Conservation (phyloP, 2,888 invertebrate genomes). For the Sisyra nigra region DNA sequence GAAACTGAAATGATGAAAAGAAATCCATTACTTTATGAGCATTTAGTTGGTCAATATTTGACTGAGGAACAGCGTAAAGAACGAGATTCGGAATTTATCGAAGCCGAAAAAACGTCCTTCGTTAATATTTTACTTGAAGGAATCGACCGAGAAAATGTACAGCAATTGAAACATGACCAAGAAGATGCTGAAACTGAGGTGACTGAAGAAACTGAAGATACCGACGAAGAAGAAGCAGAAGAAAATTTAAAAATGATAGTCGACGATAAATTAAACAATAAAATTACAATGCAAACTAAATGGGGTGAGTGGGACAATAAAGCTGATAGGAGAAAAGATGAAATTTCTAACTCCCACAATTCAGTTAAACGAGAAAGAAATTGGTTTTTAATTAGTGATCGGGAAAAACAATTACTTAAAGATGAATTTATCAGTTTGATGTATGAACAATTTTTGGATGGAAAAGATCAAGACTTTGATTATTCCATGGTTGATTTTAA, state of each 20-base stretch:
- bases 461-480: conserved; percentile 68
- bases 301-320: conserved; percentile 21
- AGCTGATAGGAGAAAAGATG: conserved; percentile 21
- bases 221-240: conserved; percentile 14
- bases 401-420: conserved; percentile 47
- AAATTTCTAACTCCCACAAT: conserved; percentile 10
- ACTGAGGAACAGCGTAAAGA: conserved; percentile 56
- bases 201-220: conserved; percentile 24
- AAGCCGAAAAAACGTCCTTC: conserved; percentile 41
- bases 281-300: conserved; percentile 1
- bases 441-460: conserved; percentile 71
- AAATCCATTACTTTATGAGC: conserved; percentile 79
- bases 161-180: conserved; percentile 43
- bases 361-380: conserved; percentile 12
- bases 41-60: conserved; percentile 74
- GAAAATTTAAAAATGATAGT: conserved; percentile 7
- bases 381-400: conserved; percentile 28
- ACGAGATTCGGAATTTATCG: conserved; percentile 36
- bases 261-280: not conserved
- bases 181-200: conserved; percentile 38
- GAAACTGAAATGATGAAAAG: conserved; percentile 88
- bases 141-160: conserved; percentile 55
- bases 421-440: conserved; percentile 74
- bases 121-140: conserved; percentile 66
- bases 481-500: conserved; percentile 69